Evolutionary conservation across 1,140 invertebrate genomes (phyloP).

Genomic region (Hestina assimilis): DNA sequence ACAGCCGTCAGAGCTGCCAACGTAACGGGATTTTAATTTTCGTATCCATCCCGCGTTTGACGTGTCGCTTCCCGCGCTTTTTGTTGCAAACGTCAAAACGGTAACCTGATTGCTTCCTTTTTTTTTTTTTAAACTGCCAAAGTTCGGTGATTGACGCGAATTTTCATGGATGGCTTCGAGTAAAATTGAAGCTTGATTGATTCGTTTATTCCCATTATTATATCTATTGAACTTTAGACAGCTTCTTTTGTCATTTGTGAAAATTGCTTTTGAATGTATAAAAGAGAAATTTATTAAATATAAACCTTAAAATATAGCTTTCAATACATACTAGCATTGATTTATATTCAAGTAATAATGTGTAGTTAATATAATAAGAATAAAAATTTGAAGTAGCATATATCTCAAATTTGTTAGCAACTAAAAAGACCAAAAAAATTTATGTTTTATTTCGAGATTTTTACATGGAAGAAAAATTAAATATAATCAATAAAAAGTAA

Average conservation of each 20-base stretch:
- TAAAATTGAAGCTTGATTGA: conserved; percentile 60
- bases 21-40: conserved; percentile 74
- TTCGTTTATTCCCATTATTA: conserved; percentile 40
- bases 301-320: too few species aligned
- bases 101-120: conserved; percentile 64
- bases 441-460: too few species aligned
- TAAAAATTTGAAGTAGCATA: too few species aligned
- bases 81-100: conserved; percentile 64
- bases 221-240: conserved; percentile 40
- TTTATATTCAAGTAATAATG: too few species aligned
- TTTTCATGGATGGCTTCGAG: conserved; percentile 38
- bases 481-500: too few species aligned
- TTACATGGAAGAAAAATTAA: too few species aligned
- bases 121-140: conserved; percentile 64
- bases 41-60: conserved; percentile 68
- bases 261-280: conserved; percentile 11
- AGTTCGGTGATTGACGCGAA: conserved; percentile 59
- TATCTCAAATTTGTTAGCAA: too few species aligned
- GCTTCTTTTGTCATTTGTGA: conserved; percentile 25
- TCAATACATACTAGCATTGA: too few species aligned
- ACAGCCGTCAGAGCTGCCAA: conserved; percentile 62
- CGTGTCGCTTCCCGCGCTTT: conserved; percentile 55
- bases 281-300: too few species aligned
- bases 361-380: too few species aligned
- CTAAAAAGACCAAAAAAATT: too few species aligned